Evolutionary conservation across 2,797 vertebrate genomes (phyloP), one percentile per base, ranked within the genome.

Genomic region (Pelochelys cantorii): DNA sequence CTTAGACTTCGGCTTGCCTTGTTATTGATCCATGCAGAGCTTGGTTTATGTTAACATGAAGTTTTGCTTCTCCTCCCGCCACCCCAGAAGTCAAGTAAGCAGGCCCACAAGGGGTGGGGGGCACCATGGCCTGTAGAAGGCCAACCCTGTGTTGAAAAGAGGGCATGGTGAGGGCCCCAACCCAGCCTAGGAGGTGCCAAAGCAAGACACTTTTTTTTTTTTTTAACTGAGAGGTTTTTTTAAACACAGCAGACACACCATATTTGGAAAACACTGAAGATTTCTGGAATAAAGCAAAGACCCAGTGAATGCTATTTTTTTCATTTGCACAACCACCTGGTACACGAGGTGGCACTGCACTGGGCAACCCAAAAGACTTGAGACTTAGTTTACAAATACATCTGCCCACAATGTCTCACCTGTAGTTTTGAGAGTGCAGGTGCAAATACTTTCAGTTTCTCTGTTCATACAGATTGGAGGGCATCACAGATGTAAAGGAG

Each of bases 221-320:
- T 54, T 68, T 68, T 68, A 34, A 68, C 65, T 94, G 54, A 94
- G 59, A 91, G 83, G 89, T 11, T 86, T 84, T 91, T 80, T 91
- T 95, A 88, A 87, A 83, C 83, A 85, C 93, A 94, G 91, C 93
- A 96, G 95, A 90, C 18, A n/a, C 94, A 85, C 95, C 93, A 91
- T 91, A 94, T 95, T 95, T 96, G 78, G 77, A 87, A 86, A 79
- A 29, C 42, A 27, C 3, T 14, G 34, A 71, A 7, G n/a, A 37
- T 71, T 71, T 37, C 68, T 71, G n/a, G 68, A 71, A 86, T 88
- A 86, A 34, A 75, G 74, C 54, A 27, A 79, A 90, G 78, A 34
- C 93, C 91, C 93, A 81, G 54, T 85, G 75, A 48, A 96, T 86
- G 80, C 20, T 86, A 74, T 68, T 86, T 65, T 88, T 93, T 11